Evolutionary conservation across 2,113 vertebrate species (phyloP).

Genomic region (Saguinus midas): DNA sequence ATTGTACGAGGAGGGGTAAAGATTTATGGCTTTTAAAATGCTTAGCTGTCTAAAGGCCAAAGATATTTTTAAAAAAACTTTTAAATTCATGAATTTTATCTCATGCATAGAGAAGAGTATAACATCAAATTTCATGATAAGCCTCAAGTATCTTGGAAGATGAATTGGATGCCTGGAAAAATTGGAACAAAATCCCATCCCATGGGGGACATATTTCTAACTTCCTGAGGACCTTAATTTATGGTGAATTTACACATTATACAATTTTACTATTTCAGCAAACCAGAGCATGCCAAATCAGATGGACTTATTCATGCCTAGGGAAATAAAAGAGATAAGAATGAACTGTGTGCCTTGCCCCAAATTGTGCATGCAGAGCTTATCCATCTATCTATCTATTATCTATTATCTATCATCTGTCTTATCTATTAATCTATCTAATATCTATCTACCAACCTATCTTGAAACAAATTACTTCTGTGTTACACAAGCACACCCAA

Average conservation of each 20-base stretch:
- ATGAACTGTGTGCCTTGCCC: background rate
- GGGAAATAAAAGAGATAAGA: background rate
- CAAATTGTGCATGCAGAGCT: background rate
- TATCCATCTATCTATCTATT: background rate
- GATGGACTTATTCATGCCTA: background rate
- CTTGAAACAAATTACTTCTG: background rate
- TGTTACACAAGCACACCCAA: background rate
- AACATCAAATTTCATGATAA: background rate
- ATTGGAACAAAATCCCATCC: constrained; percentile 13
- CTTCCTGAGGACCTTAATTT: constrained; percentile 41
- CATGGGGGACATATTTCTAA: background rate
- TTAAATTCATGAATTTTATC: background rate
- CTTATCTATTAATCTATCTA: background rate
- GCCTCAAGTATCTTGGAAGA: background rate
- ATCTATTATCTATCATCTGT: no score
- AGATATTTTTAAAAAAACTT: background rate
- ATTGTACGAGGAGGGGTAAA: background rate
- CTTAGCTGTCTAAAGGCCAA: background rate
- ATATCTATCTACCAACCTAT: no score
- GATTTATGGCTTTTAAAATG: background rate
- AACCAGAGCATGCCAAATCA: background rate
- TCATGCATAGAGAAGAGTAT: background rate
- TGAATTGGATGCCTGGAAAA: constrained; percentile 21
- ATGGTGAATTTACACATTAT: constrained; percentile 18
- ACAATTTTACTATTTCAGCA: background rate